Evolutionary conservation across 2,113 vertebrate species (phyloP), one percentile per base, ranked within the genome.

Genomic region (Electrona antarctica): DNA sequence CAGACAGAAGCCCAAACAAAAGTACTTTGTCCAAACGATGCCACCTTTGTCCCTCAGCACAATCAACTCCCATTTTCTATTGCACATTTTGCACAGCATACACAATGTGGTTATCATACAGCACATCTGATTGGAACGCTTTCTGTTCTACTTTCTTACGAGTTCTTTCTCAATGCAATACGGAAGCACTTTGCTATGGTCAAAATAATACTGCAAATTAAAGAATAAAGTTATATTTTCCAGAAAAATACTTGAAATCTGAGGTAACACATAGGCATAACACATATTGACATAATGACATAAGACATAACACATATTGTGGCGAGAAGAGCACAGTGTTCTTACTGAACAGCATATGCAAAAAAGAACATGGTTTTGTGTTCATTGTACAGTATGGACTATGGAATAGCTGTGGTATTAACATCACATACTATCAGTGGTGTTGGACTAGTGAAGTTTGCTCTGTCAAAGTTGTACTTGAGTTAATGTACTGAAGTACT

Each of bases 1-100:
- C 79, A 76, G 72, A 87, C 81, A 86, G 83, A 66, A 51, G 83
- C 84, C 90, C 86, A 89, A 95, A 78, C 94, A 96, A 94, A 93
- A 94, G 93, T 86, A 90, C 93, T 95, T 93, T 94, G 94, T 95
- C 91, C 91, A 89, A 90, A 93, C 69, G 84, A 89, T 89, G 85
- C 85, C 79, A 87, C 83, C 74, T 87, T 90, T 92, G 87, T 90
- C 69, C 63, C 13, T 47, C 0, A 8, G 48, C 76, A 90, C 79
- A 84, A 90, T 77, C 73, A 71, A 45, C 73, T 67, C 71, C 54
- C 54, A 70, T 71, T 83, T 83, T 88, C 70, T 68, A 72, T 67
- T 79, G 60, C 65, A 11, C 67, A 71, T 71, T 80, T 80, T 83
- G 56, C 47, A 52, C 51, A 54, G 28, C 58, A 77, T 46, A 57